A percentile compares a stretch with the other conserved stretches of the same genome.
These are phyloP conservation scores for Pseudomyrmex sp. DNA, from an alignment of 1,140 invertebrate species.

Conservation along the genomic window DNA sequence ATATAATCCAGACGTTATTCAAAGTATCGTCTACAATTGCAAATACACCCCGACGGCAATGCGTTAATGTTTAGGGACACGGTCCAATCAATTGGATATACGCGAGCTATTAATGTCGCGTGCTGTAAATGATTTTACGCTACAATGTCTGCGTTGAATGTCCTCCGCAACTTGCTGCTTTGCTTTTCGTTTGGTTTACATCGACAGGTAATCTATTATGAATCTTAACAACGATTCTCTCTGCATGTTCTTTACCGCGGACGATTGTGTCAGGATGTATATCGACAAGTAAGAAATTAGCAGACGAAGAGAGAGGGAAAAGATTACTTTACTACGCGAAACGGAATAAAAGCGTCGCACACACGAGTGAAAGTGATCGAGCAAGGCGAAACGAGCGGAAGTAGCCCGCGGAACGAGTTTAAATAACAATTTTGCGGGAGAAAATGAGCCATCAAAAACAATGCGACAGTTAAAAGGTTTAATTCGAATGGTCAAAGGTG, in stretches of 20 bases:
- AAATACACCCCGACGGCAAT: background rate
- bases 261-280: background rate
- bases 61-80: conserved; percentile 27
- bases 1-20: conserved; percentile 26
- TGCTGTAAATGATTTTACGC: background rate
- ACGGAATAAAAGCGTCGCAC: background rate
- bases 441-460: conserved; percentile 81
- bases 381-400: conserved; percentile 31
- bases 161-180: background rate
- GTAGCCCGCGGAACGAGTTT: conserved; percentile 66
- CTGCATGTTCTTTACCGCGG: background rate
- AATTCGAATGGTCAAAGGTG: conserved; percentile 74
- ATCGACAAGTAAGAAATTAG: conserved; percentile 4
- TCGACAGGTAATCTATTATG: background rate
- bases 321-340: background rate
- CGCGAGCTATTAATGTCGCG: background rate
- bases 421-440: conserved; percentile 79
- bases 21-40: conserved; percentile 18
- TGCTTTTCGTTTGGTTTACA: background rate
- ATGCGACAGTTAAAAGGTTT: conserved; percentile 77
- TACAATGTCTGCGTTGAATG: background rate
- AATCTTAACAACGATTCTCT: background rate
- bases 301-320: background rate
- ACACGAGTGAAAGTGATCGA: conserved; percentile 47
- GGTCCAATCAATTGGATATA: conserved; percentile 20